Evolutionary conservation across 2,113 vertebrate genomes (phyloP), one percentile per base, ranked within the genome.

Genomic region (Pyxicephalus adspersus): DNA sequence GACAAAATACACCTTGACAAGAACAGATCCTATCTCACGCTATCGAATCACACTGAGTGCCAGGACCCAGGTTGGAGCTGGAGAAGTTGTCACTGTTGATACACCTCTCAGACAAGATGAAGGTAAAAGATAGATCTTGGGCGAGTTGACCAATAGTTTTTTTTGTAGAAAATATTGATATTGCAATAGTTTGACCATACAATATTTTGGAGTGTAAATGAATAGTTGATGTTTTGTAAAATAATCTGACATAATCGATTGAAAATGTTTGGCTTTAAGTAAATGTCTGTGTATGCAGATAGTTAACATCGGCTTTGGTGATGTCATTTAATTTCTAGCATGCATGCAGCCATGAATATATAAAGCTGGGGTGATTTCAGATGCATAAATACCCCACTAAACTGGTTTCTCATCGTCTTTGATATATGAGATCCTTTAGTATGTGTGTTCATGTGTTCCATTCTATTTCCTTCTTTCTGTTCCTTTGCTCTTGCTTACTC

Each of bases 41-140:
- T 98, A 96, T 64, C 95, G 92, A 85, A 96, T 98, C 85, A 87
- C 83, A 75, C 95, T 99, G 85, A 92, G 93, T 0, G 96, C 96
- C 19, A 91, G 92, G 80, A 97, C 98, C 0, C 94, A 95, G 88
- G 94, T 96, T 89, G 98, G 97, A 31, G 84, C 92, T 0, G 96
- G 98, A 71, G 92, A 96, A 68, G 25, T 87, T 0, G 77, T 88
- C 51, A 85, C 90, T 0, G 90, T 94, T 84, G 96, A 98, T 60
- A 96, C 95, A 0, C 95, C 97, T 0, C 89, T 94, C 19, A 90
- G 93, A 51, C 72, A 94, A 7, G 97, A 98, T 0, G 96, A 99
- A 92, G 97, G 98, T 99, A 91, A 83, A 91, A 80, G 57, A 25
- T 15, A 16, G 7, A 1, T 22, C 1, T 52, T 34, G 28, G 28